Conservation (phyloP, 2,113 vertebrate genomes). For the Conger conger region DNA sequence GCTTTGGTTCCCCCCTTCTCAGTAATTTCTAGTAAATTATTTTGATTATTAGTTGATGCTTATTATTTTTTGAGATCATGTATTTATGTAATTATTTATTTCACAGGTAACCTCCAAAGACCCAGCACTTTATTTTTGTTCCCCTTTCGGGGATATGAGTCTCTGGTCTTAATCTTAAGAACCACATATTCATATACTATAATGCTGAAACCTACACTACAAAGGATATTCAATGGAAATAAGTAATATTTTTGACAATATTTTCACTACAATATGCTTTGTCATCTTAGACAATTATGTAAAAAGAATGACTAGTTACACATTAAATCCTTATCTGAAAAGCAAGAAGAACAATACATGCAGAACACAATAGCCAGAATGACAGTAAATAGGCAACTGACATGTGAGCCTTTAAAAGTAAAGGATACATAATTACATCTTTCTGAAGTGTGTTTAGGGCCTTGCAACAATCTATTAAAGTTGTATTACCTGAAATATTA, state of each 20-base stretch:
- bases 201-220: too few relatives aligned
- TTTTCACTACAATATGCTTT: too few relatives aligned
- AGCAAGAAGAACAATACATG: background rate
- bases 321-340: background rate
- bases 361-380: background rate
- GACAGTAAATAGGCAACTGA: background rate
- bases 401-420: background rate
- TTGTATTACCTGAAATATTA: background rate
- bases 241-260: too few relatives aligned
- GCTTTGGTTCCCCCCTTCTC: background rate
- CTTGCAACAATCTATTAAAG: background rate
- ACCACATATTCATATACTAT: too few relatives aligned
- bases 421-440: background rate
- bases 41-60: background rate
- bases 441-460: background rate
- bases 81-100: background rate
- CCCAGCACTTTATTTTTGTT: too few relatives aligned
- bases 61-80: too few relatives aligned
- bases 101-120: too few relatives aligned
- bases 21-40: background rate
- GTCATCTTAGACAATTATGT: too few relatives aligned
- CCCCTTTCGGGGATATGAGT: too few relatives aligned
- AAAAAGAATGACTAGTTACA: too few relatives aligned
- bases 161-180: too few relatives aligned
- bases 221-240: too few relatives aligned